Evolutionary conservation across 2,797 vertebrate genomes (phyloP), one percentile per base, ranked within the genome.

Genomic region (Brachymystax lenok): DNA sequence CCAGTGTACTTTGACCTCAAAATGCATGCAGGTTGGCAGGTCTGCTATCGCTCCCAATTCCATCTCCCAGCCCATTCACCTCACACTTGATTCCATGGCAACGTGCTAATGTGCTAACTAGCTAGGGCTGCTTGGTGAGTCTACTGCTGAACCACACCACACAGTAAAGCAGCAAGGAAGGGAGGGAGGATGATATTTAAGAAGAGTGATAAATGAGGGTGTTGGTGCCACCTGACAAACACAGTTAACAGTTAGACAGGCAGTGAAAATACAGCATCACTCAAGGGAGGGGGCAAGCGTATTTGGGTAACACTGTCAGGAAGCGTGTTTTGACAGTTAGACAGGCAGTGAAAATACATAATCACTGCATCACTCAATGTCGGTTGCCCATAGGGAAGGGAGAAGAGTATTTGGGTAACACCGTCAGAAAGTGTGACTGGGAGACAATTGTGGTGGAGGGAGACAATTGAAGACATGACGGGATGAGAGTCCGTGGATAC

Each of bases 381-480:
- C 12, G n/a, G 17, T 56, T 56, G 16, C 52, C 52, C 19, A 56
- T 46, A 66, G 66, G 30, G 66, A 33, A 12, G 30, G 33, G 16
- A 19, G 24, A 10, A 14, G 82, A 81, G 77, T 81, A 86, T 86
- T 83, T 81, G 71, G 80, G 79, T 82, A 74, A 75, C 84, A 80
- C 82, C 79, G 83, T 79, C 67, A 78, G 80, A 80, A 85, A 79
- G 78, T 85, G 86, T 80, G 78, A 88, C 59, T 70, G 73, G 74
- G 80, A 87, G 24, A 24, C 24, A 24, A 80, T 56, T 52, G 1
- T 79, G 73, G 68, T 51, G 81, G 82, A 24, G 5, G 7, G 40
- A 46, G 67, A 61, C 81, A 84, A 63, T 59, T 64, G 67, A 3
- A 40, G 74, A 71, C 78, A 75, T 71, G 33, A 82, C 77, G 77